Evolutionary conservation across 2,888 invertebrate genomes (phyloP).

Genomic region (Apamea epomidion): DNA sequence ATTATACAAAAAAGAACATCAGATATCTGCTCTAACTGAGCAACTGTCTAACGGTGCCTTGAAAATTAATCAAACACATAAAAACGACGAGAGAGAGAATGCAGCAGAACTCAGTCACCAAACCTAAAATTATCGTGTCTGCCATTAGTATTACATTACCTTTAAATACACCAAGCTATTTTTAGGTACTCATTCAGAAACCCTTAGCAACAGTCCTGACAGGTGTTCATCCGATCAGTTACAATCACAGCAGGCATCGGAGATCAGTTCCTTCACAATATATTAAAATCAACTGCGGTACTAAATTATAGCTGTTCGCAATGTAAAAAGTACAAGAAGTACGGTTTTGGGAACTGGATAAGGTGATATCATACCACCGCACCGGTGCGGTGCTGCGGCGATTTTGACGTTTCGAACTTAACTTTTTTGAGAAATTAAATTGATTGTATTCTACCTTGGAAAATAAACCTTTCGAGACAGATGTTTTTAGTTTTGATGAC

Average conservation of each 20-base stretch:
- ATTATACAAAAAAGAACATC: background rate
- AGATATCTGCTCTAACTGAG: background rate
- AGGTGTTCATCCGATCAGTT: slow-evolving; percentile 22
- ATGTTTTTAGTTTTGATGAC: no score
- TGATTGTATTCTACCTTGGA: no score
- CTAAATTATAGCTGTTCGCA: slow-evolving; percentile 47
- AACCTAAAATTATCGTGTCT: background rate
- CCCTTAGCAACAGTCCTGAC: slow-evolving; percentile 29
- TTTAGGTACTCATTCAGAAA: slow-evolving; percentile 17
- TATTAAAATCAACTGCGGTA: slow-evolving; percentile 29
- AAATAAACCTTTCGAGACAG: no score
- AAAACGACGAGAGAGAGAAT: no score
- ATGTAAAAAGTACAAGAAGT: slow-evolving; percentile 59
- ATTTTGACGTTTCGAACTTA: background rate
- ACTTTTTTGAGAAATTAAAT: background rate
- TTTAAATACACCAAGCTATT: background rate
- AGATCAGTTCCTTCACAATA: slow-evolving; percentile 32
- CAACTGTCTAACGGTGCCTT: background rate
- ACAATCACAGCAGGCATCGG: slow-evolving; percentile 46
- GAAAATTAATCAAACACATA: background rate
- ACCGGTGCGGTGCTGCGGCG: background rate
- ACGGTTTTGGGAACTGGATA: slow-evolving; percentile 52
- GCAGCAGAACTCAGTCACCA: no score
- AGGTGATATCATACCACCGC: slow-evolving; percentile 14
- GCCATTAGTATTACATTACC: background rate